Percentiles rank a stretch among this genome's conserved stretches.
phyloP scores from a whole-genome alignment of 2,888 invertebrate species.

The Palloptera scutellata region DNA sequence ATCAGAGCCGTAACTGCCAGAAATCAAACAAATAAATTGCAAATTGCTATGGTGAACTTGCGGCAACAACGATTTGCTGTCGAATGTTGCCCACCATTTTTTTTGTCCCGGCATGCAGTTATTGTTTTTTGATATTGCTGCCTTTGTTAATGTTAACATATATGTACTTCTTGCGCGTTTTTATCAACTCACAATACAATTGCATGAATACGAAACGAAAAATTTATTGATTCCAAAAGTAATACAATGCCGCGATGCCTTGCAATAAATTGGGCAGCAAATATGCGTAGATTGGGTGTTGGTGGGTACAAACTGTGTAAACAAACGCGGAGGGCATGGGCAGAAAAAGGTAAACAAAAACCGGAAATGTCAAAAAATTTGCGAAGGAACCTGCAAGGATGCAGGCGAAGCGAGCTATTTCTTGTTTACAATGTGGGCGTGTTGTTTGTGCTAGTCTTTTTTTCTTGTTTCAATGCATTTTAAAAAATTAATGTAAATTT shows the following conservation, averaged over 20 bases:
- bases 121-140: not conserved
- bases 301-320: too few relatives aligned
- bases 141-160: conserved; percentile 9
- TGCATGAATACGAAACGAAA: conserved; percentile 31
- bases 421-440: too few relatives aligned
- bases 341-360: too few relatives aligned
- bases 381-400: too few relatives aligned
- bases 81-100: not conserved
- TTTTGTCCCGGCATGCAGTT: too few relatives aligned
- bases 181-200: conserved; percentile 11
- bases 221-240: conserved; percentile 33
- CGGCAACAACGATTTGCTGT: not conserved
- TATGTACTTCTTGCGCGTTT: not conserved
- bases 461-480: too few relatives aligned
- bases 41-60: not conserved
- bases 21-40: conserved; percentile 8
- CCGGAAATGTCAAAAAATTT: too few relatives aligned
- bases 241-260: not conserved
- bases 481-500: too few relatives aligned
- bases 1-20: not conserved
- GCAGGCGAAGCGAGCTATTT: too few relatives aligned
- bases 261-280: conserved; percentile 1
- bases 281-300: not conserved
- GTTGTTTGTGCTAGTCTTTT: too few relatives aligned
- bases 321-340: too few relatives aligned